These are phyloP conservation scores for Cyclargus thomasi DNA, from an alignment of 1,140 invertebrate genomes.

Conservation along the genomic window DNA sequence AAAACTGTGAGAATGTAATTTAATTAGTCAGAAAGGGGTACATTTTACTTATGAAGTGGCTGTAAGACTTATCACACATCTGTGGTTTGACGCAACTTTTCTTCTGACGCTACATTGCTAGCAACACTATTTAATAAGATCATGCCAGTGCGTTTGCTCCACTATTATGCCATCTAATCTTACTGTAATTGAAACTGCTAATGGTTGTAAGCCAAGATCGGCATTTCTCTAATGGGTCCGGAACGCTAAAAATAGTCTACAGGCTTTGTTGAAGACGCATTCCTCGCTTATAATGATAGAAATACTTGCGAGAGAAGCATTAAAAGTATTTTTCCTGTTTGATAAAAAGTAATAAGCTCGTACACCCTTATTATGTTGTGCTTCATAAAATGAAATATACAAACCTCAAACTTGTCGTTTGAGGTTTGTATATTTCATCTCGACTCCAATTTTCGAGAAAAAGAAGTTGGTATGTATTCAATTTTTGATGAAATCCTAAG, in stretches of 20 bases:
- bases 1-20: neutral
- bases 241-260: slow-evolving; percentile 2
- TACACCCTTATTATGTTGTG: too few species aligned
- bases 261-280: slow-evolving; percentile 11
- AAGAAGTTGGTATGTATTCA: too few species aligned
- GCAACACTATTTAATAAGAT: slow-evolving; percentile 1
- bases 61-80: too few species aligned
- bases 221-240: slow-evolving; percentile 6
- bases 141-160: slow-evolving; percentile 8
- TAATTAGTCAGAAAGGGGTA: too few species aligned
- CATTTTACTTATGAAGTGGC: neutral
- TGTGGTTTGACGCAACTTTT: neutral
- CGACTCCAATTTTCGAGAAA: too few species aligned
- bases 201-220: slow-evolving; percentile 6
- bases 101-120: neutral
- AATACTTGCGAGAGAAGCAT: neutral
- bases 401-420: neutral
- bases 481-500: too few species aligned
- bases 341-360: neutral
- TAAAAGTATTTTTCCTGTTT: neutral
- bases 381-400: slow-evolving; percentile 13
- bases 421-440: too few species aligned
- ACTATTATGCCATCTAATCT: slow-evolving; percentile 18
- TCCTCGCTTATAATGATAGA: slow-evolving; percentile 2
- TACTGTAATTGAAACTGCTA: slow-evolving; percentile 13